Conservation (phyloP, 2,888 invertebrate species). For the Ligdia adustata region DNA sequence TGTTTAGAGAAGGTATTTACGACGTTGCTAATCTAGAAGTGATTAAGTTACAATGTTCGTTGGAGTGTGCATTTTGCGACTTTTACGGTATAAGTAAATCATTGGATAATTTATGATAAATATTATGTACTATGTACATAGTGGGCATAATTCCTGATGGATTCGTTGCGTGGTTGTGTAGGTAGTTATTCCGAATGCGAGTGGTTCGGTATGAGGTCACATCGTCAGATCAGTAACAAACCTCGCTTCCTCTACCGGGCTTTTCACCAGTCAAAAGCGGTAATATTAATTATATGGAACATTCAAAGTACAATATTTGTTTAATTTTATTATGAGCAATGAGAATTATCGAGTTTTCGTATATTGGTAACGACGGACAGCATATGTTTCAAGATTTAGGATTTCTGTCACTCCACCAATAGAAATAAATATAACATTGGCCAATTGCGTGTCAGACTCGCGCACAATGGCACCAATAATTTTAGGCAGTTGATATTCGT, state of each 20-base stretch:
- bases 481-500: too few relatives aligned
- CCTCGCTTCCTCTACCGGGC: conserved; percentile 26
- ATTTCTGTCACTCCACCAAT: too few relatives aligned
- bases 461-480: too few relatives aligned
- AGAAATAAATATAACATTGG: too few relatives aligned
- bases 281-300: too few relatives aligned
- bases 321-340: too few relatives aligned
- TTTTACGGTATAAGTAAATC: not conserved
- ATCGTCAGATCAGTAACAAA: conserved; percentile 22
- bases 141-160: not conserved
- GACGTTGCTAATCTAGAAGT: not conserved
- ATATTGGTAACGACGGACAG: too few relatives aligned
- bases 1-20: not conserved
- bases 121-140: not conserved
- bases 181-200: conserved; percentile 1
- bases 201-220: conserved; percentile 21
- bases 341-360: too few relatives aligned
- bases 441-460: too few relatives aligned
- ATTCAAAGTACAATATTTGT: too few relatives aligned
- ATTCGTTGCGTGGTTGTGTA: not conserved
- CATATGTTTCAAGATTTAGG: too few relatives aligned
- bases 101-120: not conserved
- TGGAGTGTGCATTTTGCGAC: not conserved
- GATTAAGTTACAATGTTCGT: not conserved
- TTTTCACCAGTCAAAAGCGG: too few relatives aligned